A percentile compares a stretch with the other conserved stretches of the same genome.
These are phyloP conservation scores for Scalopus aquaticus DNA, from an alignment of 2,113 vertebrate species.

Conservation along the genomic window DNA sequence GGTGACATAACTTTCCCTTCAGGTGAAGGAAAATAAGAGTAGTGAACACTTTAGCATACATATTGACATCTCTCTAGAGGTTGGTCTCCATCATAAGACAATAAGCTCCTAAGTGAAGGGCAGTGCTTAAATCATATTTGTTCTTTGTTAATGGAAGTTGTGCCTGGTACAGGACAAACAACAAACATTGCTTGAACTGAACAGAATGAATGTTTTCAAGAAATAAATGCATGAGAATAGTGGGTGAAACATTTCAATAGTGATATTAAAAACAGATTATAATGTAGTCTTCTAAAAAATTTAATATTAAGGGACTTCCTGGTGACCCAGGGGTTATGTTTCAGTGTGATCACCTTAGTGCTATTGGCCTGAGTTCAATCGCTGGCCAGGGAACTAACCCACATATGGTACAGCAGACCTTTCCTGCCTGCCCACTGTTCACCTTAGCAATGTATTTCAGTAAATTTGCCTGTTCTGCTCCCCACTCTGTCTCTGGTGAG, in stretches of 20 bases:
- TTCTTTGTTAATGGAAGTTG: not conserved
- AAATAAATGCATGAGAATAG: not conserved
- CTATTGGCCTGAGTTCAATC: too few relatives aligned
- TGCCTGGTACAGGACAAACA: not conserved
- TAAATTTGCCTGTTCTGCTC: too few relatives aligned
- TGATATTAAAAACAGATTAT: not conserved
- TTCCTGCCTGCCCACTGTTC: too few relatives aligned
- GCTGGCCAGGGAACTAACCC: too few relatives aligned
- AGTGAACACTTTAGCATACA: not conserved
- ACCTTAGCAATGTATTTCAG: too few relatives aligned
- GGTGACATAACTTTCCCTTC: not conserved
- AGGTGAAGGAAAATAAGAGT: not conserved
- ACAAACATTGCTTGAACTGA: not conserved
- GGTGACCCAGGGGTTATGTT: too few relatives aligned
- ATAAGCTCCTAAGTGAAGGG: not conserved
- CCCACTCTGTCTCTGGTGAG: too few relatives aligned
- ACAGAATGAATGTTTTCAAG: constrained; percentile 11
- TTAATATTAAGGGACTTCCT: not conserved
- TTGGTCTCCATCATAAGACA: not conserved
- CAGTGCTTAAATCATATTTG: not conserved
- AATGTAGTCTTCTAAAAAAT: not conserved
- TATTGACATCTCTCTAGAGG: not conserved
- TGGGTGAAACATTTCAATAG: not conserved
- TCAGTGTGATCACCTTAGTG: too few relatives aligned
- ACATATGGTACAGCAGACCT: too few relatives aligned